These are phyloP conservation scores for Aegotheles bennettii DNA, from an alignment of 2,113 vertebrate genomes.

Conservation along the genomic window DNA sequence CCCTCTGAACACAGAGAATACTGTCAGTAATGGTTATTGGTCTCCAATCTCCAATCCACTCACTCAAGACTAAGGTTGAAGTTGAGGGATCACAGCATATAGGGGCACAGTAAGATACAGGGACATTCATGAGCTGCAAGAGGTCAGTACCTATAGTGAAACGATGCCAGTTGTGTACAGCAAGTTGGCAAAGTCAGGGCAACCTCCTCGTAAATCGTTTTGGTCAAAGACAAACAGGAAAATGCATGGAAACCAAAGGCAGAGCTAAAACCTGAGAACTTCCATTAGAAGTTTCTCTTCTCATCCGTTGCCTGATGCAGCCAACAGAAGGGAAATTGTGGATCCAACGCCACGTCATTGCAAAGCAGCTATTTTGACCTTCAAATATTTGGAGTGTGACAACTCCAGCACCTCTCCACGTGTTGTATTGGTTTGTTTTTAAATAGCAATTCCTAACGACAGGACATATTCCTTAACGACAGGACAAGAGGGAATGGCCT, in stretches of 20 bases:
- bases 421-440: neutral
- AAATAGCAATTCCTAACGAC: neutral
- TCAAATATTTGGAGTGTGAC: neutral
- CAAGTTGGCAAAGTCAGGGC: neutral
- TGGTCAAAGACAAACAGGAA: neutral
- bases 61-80: neutral
- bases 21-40: neutral
- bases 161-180: neutral
- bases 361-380: neutral
- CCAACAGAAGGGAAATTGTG: neutral
- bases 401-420: neutral
- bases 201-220: neutral
- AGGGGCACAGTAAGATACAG: no score
- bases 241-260: neutral
- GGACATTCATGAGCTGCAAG: neutral
- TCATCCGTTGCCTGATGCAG: neutral
- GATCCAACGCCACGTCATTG: neutral
- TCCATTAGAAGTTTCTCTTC: neutral
- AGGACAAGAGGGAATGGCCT: no score
- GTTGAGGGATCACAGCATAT: neutral
- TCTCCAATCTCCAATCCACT: neutral
- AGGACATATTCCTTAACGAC: no score
- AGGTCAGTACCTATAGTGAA: neutral
- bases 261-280: fast-evolving
- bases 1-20: neutral